Evolutionary conservation across 2,888 invertebrate species (phyloP).

Genomic region (Cosmopolites sordidus): DNA sequence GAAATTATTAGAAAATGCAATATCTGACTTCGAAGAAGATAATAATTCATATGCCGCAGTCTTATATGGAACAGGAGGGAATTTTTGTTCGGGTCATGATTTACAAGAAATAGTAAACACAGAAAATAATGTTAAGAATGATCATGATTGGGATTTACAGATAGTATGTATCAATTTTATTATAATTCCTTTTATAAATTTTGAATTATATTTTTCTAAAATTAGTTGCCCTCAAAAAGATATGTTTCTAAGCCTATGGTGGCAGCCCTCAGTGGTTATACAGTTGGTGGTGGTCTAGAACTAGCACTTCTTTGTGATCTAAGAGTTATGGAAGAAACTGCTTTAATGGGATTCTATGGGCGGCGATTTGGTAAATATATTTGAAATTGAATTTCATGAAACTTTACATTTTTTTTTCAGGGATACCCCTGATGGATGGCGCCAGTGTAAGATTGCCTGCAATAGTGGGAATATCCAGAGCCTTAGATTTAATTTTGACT

Average conservation of each 20-base stretch:
- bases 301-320: conserved; percentile 88
- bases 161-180: neutral
- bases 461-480: conserved; percentile 78
- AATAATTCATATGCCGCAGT: conserved; percentile 66
- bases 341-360: conserved; percentile 81
- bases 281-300: conserved; percentile 88
- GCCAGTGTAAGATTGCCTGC: conserved; percentile 82
- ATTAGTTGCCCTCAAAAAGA: conserved; percentile 62
- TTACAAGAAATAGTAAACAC: conserved; percentile 63
- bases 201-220: conserved; percentile 9
- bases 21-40: conserved; percentile 78
- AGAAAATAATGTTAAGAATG: conserved; percentile 26
- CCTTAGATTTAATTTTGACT: conserved; percentile 85
- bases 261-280: conserved; percentile 86
- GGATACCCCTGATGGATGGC: conserved; percentile 77
- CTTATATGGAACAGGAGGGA: conserved; percentile 86
- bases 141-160: neutral
- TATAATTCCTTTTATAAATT: conserved; percentile 1
- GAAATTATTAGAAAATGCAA: conserved; percentile 62
- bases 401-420: conserved; percentile 44
- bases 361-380: conserved; percentile 70
- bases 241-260: conserved; percentile 80
- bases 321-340: conserved; percentile 80
- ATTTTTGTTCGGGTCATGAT: conserved; percentile 91
- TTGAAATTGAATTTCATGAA: neutral